Conservation (phyloP, 2,797 vertebrate genomes). For the Channallabes apus region DNA sequence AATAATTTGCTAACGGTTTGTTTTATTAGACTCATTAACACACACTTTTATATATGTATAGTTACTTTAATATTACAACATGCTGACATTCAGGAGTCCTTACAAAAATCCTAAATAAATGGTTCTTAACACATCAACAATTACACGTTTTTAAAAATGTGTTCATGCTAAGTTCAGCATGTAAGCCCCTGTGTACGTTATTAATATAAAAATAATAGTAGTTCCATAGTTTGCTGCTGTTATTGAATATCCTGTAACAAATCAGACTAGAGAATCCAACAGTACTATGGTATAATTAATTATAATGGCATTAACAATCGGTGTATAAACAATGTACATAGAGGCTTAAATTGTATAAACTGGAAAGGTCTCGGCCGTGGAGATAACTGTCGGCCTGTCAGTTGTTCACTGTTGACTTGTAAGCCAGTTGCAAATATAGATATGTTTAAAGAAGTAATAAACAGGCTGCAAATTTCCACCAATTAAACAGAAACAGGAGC, state of each 20-base stretch:
- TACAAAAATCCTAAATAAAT: neutral
- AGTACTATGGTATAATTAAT: neutral
- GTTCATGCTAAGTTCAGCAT: neutral
- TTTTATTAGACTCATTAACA: neutral
- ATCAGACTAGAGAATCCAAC: neutral
- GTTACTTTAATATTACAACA: neutral
- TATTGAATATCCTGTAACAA: neutral
- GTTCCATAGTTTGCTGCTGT: neutral
- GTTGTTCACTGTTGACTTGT: slow-evolving; percentile 25
- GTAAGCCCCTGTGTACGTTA: neutral
- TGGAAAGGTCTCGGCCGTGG: neutral
- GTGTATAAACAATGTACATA: neutral
- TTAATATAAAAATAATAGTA: neutral
- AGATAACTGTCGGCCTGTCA: neutral
- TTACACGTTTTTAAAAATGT: neutral
- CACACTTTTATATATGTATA: neutral
- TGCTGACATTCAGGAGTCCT: neutral
- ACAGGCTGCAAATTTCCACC: slow-evolving; percentile 9
- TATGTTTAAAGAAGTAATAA: slow-evolving; percentile 11
- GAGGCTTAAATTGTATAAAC: neutral
- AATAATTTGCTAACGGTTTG: neutral
- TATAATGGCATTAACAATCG: neutral
- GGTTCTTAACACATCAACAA: neutral
- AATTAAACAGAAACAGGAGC: slow-evolving; percentile 9
- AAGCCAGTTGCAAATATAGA: slow-evolving; percentile 9